A percentile compares a stretch with the other conserved stretches of the same genome.
These are phyloP conservation scores for Siphlonurus alternatus DNA, from an alignment of 2,888 invertebrate genomes.

Conservation along the genomic window DNA sequence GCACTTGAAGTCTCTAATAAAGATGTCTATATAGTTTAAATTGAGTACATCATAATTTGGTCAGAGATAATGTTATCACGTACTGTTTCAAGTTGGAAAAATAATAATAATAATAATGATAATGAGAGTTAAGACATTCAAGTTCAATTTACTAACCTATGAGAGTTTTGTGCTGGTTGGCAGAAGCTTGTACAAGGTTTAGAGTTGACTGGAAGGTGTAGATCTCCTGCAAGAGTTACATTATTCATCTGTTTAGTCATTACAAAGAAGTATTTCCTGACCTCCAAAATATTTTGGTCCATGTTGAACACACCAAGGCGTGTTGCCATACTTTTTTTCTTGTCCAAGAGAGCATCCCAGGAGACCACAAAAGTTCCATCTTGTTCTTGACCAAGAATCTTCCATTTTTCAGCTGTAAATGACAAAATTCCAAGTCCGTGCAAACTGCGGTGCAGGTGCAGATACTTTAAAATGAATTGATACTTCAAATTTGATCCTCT, in stretches of 20 bases:
- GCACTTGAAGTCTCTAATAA: no score
- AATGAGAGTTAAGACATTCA: no score
- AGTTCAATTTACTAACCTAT: constrained; percentile 35
- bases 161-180: constrained; percentile 48
- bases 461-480: no score
- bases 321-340: constrained; percentile 17
- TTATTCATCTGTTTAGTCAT: neutral
- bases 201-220: constrained; percentile 42
- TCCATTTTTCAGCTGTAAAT: constrained; percentile 50
- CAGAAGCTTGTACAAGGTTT: constrained; percentile 63
- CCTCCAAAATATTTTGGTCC: constrained; percentile 36
- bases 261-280: constrained; percentile 8
- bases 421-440: no score
- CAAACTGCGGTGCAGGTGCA: no score
- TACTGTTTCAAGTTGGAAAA: no score
- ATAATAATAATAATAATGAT: no score
- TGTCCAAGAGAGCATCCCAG: constrained; percentile 36
- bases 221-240: constrained; percentile 27
- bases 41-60: no score
- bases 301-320: constrained; percentile 44
- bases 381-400: constrained; percentile 63
- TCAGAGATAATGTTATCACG: no score
- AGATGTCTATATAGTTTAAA: no score
- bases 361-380: constrained; percentile 54
- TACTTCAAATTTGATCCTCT: no score